Conservation (phyloP, 1,140 invertebrate species). For the Protaetia brevitarsis region DNA sequence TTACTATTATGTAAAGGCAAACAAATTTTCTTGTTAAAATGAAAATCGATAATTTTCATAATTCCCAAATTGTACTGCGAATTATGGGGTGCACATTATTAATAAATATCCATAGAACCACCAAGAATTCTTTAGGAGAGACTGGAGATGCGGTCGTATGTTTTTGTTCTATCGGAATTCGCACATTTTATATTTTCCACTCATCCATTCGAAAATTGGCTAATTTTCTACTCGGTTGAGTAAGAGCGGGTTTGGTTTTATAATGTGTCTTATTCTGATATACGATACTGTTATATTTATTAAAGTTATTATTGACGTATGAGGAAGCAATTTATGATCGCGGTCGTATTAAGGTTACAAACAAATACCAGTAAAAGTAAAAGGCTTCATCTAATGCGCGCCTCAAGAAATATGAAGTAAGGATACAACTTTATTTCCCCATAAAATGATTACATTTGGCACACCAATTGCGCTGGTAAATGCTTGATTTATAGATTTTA, state of each 20-base stretch:
- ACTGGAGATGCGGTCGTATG: not conserved
- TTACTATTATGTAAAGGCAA: too few relatives aligned
- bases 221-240: constrained; percentile 3
- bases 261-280: not conserved
- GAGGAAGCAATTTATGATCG: not conserved
- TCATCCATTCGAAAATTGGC: constrained; percentile 6
- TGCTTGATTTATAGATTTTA: too few relatives aligned
- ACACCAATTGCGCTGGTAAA: not conserved
- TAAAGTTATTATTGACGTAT: constrained; percentile 15
- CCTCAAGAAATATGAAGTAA: not conserved
- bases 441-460: constrained; percentile 1
- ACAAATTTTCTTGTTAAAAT: too few relatives aligned
- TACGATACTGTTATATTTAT: constrained; percentile 17
- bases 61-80: too few relatives aligned
- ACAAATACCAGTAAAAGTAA: not conserved
- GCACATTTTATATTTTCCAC: not conserved
- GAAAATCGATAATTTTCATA: too few relatives aligned
- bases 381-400: not conserved
- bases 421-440: constrained; percentile 2
- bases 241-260: not conserved
- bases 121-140: not conserved
- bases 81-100: too few relatives aligned
- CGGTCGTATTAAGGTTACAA: constrained; percentile 21
- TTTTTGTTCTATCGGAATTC: not conserved
- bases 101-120: not conserved